phyloP scores from a whole-genome alignment of 1,140 invertebrate species.

The Pentalonia nigronervosa region DNA sequence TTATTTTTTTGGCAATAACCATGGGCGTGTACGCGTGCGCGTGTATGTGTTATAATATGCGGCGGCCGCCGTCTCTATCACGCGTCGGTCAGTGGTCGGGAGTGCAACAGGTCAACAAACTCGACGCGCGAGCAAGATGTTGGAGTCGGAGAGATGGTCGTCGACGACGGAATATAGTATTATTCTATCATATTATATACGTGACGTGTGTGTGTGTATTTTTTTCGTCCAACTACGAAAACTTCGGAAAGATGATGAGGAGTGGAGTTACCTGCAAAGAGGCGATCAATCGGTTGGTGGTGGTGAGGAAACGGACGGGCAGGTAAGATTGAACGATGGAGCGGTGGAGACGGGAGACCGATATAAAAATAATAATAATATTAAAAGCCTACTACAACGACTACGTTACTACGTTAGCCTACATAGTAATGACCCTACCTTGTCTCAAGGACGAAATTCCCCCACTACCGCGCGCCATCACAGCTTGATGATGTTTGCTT shows the following conservation, averaged over 20 bases:
- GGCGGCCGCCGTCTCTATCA: background rate
- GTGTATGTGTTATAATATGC: background rate
- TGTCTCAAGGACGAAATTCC: conserved; percentile 58
- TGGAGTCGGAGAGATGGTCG: conserved; percentile 20
- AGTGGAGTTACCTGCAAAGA: background rate
- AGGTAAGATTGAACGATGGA: conserved; percentile 6
- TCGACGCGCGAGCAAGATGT: background rate
- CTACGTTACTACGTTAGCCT: conserved; percentile 34
- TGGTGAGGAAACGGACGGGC: background rate
- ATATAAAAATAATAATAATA: conserved; percentile 30
- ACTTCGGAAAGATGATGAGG: background rate
- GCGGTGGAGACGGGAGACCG: background rate
- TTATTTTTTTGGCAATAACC: conserved; percentile 22
- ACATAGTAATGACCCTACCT: conserved; percentile 56
- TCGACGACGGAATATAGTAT: background rate
- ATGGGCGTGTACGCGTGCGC: background rate
- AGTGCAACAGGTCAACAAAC: conserved; percentile 57
- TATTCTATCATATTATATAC: background rate
- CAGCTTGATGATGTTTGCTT: background rate
- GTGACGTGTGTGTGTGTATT: background rate
- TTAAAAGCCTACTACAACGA: conserved; percentile 48
- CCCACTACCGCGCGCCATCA: background rate
- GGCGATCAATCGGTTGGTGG: conserved; percentile 20
- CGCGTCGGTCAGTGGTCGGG: conserved; percentile 42
- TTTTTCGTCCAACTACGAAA: background rate